Base-by-base conservation (phyloP, 2,797 vertebrate genomes). In the Poeciliopsis gracilis region DNA sequence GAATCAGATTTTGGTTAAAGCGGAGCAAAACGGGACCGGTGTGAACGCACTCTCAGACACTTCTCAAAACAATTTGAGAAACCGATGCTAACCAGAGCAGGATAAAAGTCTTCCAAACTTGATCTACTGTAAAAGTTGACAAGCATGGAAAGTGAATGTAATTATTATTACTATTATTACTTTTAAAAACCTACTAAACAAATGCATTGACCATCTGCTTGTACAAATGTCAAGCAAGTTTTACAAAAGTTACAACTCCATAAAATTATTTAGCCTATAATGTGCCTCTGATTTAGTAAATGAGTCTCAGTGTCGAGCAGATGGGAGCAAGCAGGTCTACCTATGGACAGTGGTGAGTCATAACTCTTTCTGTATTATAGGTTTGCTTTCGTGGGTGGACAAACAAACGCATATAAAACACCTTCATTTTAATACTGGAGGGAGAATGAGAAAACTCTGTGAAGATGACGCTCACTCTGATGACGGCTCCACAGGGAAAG, bases 391-490 rank as follows among this genome's bases (percentile, higher is more conserved):
- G 76, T 80, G 73, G 83, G 83, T 77, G 63, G 75, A 77, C 74
- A 84, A 87, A 88, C 81, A 86, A 85, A 82, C 77, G 59, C 69
- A 61, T 55, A 74, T 80, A 73, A 72, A 85, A 82, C 72, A 77
- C 49, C 67, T 59, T 81, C 4, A 81, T 84, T 70, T 67, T 81
- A 80, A 84, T 75, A 82, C 78, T 77, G 61, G 33, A 81, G 74
- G 51, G 41, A 76, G 61, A 77, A 53, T 51, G 83, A 78, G 78
- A 86, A 87, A 84, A 86, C 78, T 74, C 73, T 77, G 71, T 82
- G 28, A 67, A 7, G 15, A 18, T 76, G 73, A 57, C 30, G 13
- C 53, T 28, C 36, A 73, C 61, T 45, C 47, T 51, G 41, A 78
- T 74, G 76, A 70, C 36, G 30, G 57, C 33, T 83, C n/a, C 73